Base-by-base conservation (phyloP, 2,113 vertebrate genomes). In the Lonchura striata region DNA sequence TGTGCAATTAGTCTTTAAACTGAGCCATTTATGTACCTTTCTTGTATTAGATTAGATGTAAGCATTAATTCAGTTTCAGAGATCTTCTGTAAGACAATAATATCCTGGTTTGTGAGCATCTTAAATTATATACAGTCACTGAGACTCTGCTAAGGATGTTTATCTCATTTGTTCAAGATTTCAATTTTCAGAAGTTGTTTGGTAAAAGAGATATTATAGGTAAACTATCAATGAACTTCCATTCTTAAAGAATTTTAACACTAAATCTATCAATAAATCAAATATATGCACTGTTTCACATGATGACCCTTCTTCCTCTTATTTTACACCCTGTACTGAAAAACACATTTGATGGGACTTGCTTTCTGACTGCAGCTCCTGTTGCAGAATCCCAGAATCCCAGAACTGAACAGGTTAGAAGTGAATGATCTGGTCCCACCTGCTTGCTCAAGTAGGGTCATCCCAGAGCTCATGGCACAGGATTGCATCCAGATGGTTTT, bases 1-100 rank as follows among this genome's bases (percentile, higher is more conserved):
- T 44, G 13, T 49, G 42, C 33, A 92, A 75, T 81, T 86, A 86
- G 35, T 86, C 42, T 66, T 84, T 71, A 88, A 84, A 63, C 30
- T 23, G n/a, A 92, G 30, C 0, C 30, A 60, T 3, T 56, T 61
- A 66, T 28, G 16, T 60, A 27, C 4, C 14, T 15, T 64, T 53
- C 37, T 35, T 71, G 15, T 60, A 44, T 44, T 74, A 71, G 39
- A 81, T 81, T 86, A 68, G 5, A 60, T 22, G 0, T 41, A 60
- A 50, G 15, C 41, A 86, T 57, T 30, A 83, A 49, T 52, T 71
- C 50, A 33, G 4, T 86, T 86, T 90, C 9, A 8, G 66, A 77
- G 23, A 47, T 33, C 20, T 76, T 71, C 52, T 64, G 8, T 53
- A 88, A 71, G 4, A 42, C 5, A 52, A 41, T 12, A 77, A 22